Conservation (phyloP, 2,888 invertebrate species). For the Heliothis peltigera region DNA sequence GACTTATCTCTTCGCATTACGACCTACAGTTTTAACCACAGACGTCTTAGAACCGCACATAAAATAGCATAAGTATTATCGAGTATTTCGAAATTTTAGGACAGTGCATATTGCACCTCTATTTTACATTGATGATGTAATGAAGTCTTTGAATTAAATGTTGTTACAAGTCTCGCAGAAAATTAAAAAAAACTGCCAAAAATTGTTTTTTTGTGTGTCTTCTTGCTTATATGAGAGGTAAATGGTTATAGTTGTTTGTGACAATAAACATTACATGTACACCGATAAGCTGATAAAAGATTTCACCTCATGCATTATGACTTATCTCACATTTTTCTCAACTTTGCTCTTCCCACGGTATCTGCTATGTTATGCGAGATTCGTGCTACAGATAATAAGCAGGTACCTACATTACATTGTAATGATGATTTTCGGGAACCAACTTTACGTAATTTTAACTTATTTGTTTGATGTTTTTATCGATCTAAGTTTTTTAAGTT, state of each 20-base stretch:
- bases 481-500: constrained; percentile 25
- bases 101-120: no score
- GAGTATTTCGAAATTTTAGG: no score
- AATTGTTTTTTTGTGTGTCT: background rate
- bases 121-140: no score
- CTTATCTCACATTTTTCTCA: constrained; percentile 59
- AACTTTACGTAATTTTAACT: constrained; percentile 25
- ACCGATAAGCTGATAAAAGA: constrained; percentile 63
- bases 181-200: no score
- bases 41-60: constrained; percentile 23
- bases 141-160: no score
- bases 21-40: constrained; percentile 43
- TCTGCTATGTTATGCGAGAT: constrained; percentile 58
- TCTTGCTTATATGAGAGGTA: constrained; percentile 7
- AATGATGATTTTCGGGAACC: constrained; percentile 31
- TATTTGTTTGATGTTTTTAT: constrained; percentile 26
- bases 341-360: constrained; percentile 68
- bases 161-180: no score
- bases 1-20: constrained; percentile 8
- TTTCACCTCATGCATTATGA: constrained; percentile 55
- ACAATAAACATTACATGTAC: constrained; percentile 55
- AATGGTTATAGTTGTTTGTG: constrained; percentile 47
- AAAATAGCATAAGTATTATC: constrained; percentile 23
- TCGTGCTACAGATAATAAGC: constrained; percentile 62
- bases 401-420: constrained; percentile 42